Percentiles rank a stretch among this genome's conserved stretches.
These are phyloP conservation scores for Diphyllodes magnificus DNA, from an alignment of 2,113 vertebrate species.

Conservation along the genomic window DNA sequence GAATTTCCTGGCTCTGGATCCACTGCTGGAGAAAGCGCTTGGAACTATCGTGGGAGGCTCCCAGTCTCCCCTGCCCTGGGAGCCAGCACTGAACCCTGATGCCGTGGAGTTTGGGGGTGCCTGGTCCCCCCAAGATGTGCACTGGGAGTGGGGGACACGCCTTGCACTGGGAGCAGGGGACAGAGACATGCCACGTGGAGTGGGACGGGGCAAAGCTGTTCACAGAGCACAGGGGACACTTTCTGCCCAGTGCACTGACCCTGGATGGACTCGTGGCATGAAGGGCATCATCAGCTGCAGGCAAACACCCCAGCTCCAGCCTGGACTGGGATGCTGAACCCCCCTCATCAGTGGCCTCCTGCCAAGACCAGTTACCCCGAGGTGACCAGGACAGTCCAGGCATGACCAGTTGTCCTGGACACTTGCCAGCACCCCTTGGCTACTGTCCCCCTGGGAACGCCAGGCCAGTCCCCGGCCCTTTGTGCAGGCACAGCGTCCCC, in stretches of 20 bases:
- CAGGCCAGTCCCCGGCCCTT: not conserved
- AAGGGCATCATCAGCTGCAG: not conserved
- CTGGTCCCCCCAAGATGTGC: rapidly evolving
- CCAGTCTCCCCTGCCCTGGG: not conserved
- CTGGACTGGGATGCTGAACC: not conserved
- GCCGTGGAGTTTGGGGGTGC: rapidly evolving
- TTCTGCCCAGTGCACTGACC: not conserved
- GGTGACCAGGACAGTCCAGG: not conserved
- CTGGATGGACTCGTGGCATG: rapidly evolving
- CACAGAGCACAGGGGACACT: not conserved
- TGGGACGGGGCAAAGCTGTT: not conserved
- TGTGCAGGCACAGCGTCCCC: not conserved
- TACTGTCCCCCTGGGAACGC: not conserved
- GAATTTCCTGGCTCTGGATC: not conserved
- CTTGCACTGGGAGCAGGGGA: not conserved
- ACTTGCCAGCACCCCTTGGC: not conserved
- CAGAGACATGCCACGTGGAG: not conserved
- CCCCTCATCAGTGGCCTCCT: not conserved
- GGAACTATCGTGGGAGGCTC: not conserved
- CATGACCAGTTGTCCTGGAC: not conserved
- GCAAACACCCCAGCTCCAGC: not conserved
- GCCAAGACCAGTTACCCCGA: not conserved
- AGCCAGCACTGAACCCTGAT: not conserved
- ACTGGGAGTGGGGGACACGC: not conserved
- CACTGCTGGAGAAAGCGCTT: not conserved